Evolutionary conservation across 1,140 invertebrate genomes (phyloP), one percentile per base, ranked within the genome.

Genomic region (Cecropterus lyciades): DNA sequence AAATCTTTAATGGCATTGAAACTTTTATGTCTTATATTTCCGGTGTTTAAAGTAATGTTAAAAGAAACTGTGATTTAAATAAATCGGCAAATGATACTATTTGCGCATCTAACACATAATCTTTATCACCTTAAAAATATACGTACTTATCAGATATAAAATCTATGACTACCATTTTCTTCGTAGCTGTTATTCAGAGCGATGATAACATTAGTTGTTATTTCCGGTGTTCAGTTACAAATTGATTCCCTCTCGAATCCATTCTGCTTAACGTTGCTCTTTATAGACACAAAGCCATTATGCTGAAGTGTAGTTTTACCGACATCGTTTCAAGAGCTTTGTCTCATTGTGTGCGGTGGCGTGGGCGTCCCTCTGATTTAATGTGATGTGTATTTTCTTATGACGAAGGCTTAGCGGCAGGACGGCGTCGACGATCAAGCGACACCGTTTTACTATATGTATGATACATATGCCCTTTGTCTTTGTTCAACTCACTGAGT

Each of bases 301-400:
- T 76, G 66, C 62, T 81, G 73, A 80, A 80, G 76, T 75, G 70
- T 75, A 71, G 59, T 63, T 63, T 63, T 63, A 63, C 45, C 65
- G 75, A 57, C 66, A n/a, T n/a, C n/a, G 74, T 82, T 81, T 79
- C 70, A 66, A 80, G 77, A 82, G 82, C 73, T 82, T 84, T 79
- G 79, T 85, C 77, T 84, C 75, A 82, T 84, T 82, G 75, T 84
- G 67, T 72, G 70, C 37, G 49, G 11, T 46, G 17, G 81, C 76
- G 85, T 89, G 80, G 87, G 86, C 73, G 84, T 70, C 84, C 82
- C 85, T 79, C 76, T 57, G 70, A 85, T 83, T 82, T 80, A 75
- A 80, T 79, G 72, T 65, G 70, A 69, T 71, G 69, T 76, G 68
- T 79, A 79, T 82, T 83, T 80, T 85, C 77, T 81, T 84, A 82